A percentile compares a stretch with the other conserved stretches of the same genome.
Conservation (phyloP, 1,140 invertebrate species). For the Calosoma granatense region DNA sequence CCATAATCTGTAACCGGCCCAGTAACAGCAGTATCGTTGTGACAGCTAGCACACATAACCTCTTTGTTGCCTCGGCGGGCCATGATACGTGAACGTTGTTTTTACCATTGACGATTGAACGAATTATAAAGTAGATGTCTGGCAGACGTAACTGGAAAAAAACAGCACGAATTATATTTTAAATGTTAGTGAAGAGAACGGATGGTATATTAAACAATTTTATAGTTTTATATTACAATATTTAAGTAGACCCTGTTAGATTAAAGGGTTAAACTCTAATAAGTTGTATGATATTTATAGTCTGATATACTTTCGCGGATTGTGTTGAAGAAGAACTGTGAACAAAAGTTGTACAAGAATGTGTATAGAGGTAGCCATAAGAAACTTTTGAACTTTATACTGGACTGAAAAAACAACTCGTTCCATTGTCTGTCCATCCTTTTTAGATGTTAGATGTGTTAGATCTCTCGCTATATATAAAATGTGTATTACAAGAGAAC, state of each 20-base stretch:
- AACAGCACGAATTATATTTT: constrained; percentile 18
- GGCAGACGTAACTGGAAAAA: constrained; percentile 54
- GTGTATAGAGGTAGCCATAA: no score
- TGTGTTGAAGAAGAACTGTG: no score
- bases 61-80: constrained; percentile 64
- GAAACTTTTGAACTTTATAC: no score
- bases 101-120: constrained; percentile 52
- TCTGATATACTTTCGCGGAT: no score
- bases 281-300: no score
- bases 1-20: constrained; percentile 88
- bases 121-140: constrained; percentile 48
- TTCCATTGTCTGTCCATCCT: no score
- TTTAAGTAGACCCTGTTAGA: constrained; percentile 7
- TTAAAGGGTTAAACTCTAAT: not conserved
- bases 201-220: constrained; percentile 6
- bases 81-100: constrained; percentile 48
- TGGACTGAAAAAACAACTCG: no score
- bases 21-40: constrained; percentile 74
- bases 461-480: no score
- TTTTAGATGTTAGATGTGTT: no score
- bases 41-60: constrained; percentile 63
- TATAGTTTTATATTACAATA: not conserved
- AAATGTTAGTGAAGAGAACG: constrained; percentile 9
- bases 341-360: no score
- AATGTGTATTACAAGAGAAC: no score